Evolutionary conservation across 2,797 vertebrate genomes (phyloP).

Genomic region (Anguilla anguilla): DNA sequence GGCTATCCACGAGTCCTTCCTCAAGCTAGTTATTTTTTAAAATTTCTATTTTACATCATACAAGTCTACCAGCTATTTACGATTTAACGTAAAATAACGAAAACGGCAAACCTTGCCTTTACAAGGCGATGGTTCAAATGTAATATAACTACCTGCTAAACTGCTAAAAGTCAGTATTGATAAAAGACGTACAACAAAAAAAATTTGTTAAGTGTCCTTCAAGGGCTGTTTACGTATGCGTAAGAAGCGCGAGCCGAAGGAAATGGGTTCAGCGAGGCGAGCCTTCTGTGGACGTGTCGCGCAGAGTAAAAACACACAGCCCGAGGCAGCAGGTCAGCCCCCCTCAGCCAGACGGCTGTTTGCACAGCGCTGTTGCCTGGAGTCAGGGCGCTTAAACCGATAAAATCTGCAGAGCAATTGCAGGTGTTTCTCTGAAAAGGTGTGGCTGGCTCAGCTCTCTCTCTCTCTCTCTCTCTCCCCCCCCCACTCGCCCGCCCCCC

Average conservation of each 20-base stretch:
- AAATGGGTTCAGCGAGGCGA: not conserved
- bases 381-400: slow-evolving; percentile 12
- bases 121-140: not conserved
- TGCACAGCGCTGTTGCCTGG: not conserved
- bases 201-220: not conserved
- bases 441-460: not conserved
- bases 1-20: slow-evolving; percentile 33
- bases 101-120: too few relatives aligned
- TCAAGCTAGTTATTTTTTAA: too few relatives aligned
- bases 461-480: not conserved
- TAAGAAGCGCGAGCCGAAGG: not conserved
- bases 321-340: not conserved
- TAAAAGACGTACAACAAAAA: not conserved
- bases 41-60: too few relatives aligned
- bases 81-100: not conserved
- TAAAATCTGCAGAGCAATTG: slow-evolving; percentile 29
- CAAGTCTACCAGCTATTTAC: not conserved
- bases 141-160: not conserved
- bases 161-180: not conserved
- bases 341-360: not conserved
- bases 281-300: not conserved
- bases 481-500: not conserved
- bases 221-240: not conserved
- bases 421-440: slow-evolving; percentile 56
- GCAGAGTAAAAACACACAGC: not conserved